Evolutionary conservation across 1,140 invertebrate species (phyloP), one percentile per base, ranked within the genome.

Genomic region (Procambarus clarkii): DNA sequence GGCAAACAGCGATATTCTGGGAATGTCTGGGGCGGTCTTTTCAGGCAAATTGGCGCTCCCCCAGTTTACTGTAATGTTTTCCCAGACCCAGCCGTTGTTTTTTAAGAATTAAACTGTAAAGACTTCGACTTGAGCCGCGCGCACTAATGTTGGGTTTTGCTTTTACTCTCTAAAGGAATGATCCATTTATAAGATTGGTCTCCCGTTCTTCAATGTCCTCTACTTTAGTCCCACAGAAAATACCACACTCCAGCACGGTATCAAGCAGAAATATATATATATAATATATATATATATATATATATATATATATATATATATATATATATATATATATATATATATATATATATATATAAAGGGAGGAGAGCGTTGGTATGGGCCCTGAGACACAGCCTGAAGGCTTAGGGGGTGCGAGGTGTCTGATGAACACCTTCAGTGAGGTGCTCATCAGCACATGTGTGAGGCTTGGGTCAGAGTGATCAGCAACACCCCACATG

Each of bases 1-100:
- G 81, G 82, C 88, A 91, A 91, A 91, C 88, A 85, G 82, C 71
- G 88, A 91, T 91, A 91, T 91, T 91, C 88, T 91, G 81, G 60
- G 85, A 91, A 84, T 91, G 81, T 91, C 88, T 91, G 81, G 2
- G 81, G 48, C 46, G 48, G 81, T 83, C 50, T 78, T 91, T 83
- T 71, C 88, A 91, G 88, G 82, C 88, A 91, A 91, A 91, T 91
- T 91, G 88, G 71, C 79, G 34, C 71, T 58, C 5, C 58, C 80
- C 45, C 45, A 18, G 60, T 64, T 18, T 64, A 81, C 60, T 71
- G 64, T 82, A 82, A 81, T 88, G 79, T 78, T 88, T 78, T 90
- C 58, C 50, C 18, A 34, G 34, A 15, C 34, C 24, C 46, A 21
- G 88, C 46, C 80, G 9, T 84, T 90, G 88, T 90, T 90, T 90